Base-by-base conservation (phyloP, 2,113 vertebrate genomes). In the Spea bombifrons region DNA sequence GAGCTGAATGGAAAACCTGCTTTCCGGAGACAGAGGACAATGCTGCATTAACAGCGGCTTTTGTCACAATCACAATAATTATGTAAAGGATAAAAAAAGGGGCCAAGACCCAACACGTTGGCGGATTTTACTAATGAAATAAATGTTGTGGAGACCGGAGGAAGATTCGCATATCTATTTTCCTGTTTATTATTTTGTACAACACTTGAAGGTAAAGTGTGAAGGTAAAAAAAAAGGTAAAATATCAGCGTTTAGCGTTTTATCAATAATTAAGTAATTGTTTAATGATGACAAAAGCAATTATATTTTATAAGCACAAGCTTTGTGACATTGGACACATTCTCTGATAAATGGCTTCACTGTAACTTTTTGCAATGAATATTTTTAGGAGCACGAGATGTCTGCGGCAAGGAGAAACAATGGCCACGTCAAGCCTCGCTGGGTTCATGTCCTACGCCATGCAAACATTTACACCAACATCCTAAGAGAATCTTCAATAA, bases 281-380 rank as follows among this genome's bases (percentile, higher is more conserved):
- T 88, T 86, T 84, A 82, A 86, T 85, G 81, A 82, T 81, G 81
- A 86, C 85, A 81, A 82, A 82, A 84, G 71, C 78, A 76, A 83
- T 80, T 82, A 52, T 52, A 52, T 52, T 52, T 52, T 52, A 52
- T 1, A 10, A 52, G 30, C 30, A 30, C 30, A 30, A 30, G 30
- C 30, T 30, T 30, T 30, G 30, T 30, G 30, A 30, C 30, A 30
- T 30, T 30, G 30, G 30, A 30, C 30, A 30, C 30, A 30, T 30
- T 30, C 30, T 30, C 30, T 30, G 30, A 30, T 30, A 30, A 30
- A 30, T 30, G 30, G 30, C 30, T 30, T 30, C 30, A 30, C 2
- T 30, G 2, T 30, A 30, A 30, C 30, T 30, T 30, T 30, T 30
- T 30, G 30, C 30, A 30, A 30, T 30, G 30, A 30, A 30, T 30